These are phyloP conservation scores for Thymelicus acteon DNA, from an alignment of 2,888 invertebrate genomes.

Conservation along the genomic window DNA sequence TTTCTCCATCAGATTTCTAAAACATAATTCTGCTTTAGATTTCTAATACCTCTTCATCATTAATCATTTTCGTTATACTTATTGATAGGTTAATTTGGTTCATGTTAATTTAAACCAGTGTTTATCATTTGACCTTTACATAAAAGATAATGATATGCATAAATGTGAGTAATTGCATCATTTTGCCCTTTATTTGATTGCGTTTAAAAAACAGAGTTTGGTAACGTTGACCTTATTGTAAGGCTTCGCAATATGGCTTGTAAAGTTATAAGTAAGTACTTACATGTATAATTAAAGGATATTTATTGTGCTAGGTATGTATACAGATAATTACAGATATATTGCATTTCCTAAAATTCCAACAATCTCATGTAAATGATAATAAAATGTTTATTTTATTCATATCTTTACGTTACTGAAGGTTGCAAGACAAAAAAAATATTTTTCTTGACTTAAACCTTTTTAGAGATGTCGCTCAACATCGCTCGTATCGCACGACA, in stretches of 20 bases:
- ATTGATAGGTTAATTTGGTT: neutral
- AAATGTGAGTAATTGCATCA: constrained; percentile 17
- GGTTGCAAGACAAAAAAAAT: no score
- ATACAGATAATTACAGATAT: no score
- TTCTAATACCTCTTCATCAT: neutral
- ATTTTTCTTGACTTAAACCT: no score
- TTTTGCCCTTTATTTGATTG: constrained; percentile 31
- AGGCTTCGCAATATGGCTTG: constrained; percentile 21
- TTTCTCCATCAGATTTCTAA: neutral
- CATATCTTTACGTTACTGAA: neutral
- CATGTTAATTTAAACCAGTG: neutral
- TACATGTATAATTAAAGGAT: neutral
- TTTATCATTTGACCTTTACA: constrained; percentile 19
- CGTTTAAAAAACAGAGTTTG: constrained; percentile 19
- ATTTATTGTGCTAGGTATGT: no score
- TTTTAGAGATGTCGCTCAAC: no score
- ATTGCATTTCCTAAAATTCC: no score
- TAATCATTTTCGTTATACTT: neutral
- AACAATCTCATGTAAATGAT: no score
- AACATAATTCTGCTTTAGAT: neutral
- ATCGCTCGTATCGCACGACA: no score
- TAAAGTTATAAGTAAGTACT: neutral
- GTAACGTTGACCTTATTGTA: constrained; percentile 27
- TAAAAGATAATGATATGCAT: constrained; percentile 30
- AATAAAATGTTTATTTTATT: no score